phyloP scores from a whole-genome alignment of 2,888 invertebrate species.

The Torymus texanus region DNA sequence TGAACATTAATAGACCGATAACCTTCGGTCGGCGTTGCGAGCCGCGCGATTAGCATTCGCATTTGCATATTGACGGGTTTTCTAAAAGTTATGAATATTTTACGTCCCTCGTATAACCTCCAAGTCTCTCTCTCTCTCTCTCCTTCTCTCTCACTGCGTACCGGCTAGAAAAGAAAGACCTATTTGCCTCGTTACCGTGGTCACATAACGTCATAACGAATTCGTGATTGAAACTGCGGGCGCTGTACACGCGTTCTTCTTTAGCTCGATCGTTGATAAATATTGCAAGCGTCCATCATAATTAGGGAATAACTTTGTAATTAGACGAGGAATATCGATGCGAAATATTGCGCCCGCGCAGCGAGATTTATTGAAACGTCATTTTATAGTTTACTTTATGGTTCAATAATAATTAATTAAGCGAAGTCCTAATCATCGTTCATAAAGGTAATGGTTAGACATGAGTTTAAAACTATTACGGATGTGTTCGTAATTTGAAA shows the following conservation, averaged over 20 bases:
- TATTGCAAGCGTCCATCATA: conserved; percentile 39
- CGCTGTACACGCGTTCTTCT: conserved; percentile 31
- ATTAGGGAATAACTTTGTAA: conserved; percentile 44
- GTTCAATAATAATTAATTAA: conserved; percentile 35
- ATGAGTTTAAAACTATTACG: conserved; percentile 10
- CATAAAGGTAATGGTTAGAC: neutral
- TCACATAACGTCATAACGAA: conserved; percentile 59
- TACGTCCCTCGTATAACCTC: conserved; percentile 61
- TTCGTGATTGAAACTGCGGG: conserved; percentile 59
- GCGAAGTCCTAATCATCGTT: conserved; percentile 18
- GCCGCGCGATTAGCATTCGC: conserved; percentile 71
- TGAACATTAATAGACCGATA: conserved; percentile 64
- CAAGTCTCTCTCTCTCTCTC: conserved; percentile 21
- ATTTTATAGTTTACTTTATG: conserved; percentile 35
- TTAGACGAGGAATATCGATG: conserved; percentile 24
- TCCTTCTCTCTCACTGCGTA: neutral
- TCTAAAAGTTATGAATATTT: conserved; percentile 75
- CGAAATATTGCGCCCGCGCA: neutral
- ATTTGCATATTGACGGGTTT: conserved; percentile 75
- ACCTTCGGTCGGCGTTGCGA: conserved; percentile 61
- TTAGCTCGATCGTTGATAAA: conserved; percentile 37
- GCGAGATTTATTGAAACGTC: conserved; percentile 33
- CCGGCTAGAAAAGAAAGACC: conserved; percentile 57
- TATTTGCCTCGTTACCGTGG: conserved; percentile 61
- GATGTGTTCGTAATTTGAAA: conserved; percentile 8